Evolutionary conservation across 2,113 vertebrate genomes (phyloP), one percentile per base, ranked within the genome.

Genomic region (Oenanthe melanoleuca): DNA sequence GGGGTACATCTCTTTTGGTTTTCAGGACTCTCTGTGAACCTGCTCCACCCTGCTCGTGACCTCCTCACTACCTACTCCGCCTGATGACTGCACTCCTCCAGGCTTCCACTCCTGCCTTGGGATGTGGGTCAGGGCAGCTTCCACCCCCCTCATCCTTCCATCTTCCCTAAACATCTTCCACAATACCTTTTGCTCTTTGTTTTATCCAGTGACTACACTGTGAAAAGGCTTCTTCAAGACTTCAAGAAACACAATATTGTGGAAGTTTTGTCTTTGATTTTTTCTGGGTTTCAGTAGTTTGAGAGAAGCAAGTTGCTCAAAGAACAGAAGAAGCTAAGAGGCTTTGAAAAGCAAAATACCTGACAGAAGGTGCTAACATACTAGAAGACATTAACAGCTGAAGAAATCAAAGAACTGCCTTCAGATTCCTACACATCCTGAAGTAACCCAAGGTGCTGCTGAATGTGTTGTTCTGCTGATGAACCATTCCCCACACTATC

Each of bases 1-100:
- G 95, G 94, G 92, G 90, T 85, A 88, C 78, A 92, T 80, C 95
- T 85, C 95, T 44, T 92, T 59, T 92, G 95, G 74, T 95, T 95
- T 92, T 77, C 91, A 93, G 88, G 96, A 97, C 96, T 96, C 91
- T 97, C 87, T 55, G 53, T 97, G 97, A 97, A 97, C 97, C 80
- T 92, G 95, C 95, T 97, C 97, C 97, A 97, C 97, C 97, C 96
- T 92, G 95, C 83, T 59, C 3, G 0, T 97, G 97, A 97, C 96
- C 96, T 94, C 92, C 74, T 65, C 50, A 31, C 89, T 86, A 95
- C 95, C 97, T 91, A 80, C 92, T 87, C 96, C 49, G 77, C 93
- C 96, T 95, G 93, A 79, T 86, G 94, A 97, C 84, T 90, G 86
- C 88, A 70, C 88, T 72, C 59, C 49, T 60, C 67, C 81, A 77